Percentiles rank a stretch among this genome's conserved stretches.
Evolutionary conservation across 2,113 vertebrate species (phyloP).

Genomic region (Carassius auratus): DNA sequence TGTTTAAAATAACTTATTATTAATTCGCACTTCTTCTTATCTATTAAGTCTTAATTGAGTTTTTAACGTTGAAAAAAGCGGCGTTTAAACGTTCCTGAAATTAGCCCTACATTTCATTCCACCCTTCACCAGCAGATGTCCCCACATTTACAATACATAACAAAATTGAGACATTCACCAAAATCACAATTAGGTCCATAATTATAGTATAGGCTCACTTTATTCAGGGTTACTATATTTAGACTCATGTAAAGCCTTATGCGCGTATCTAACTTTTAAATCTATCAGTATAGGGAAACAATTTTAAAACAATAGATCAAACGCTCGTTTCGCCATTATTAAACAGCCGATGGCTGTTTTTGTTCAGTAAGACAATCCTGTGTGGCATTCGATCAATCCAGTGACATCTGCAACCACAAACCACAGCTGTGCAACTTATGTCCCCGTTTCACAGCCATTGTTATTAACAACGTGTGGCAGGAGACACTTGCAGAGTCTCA

Average conservation of each 20-base stretch:
- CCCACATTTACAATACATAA: not conserved
- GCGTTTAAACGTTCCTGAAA: not conserved
- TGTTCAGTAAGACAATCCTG: slow-evolving; percentile 29
- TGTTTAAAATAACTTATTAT: not conserved
- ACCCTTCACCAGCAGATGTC: slow-evolving; percentile 20
- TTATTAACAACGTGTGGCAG: slow-evolving; percentile 14
- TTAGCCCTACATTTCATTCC: not conserved
- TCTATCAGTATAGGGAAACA: too few species aligned
- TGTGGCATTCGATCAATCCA: slow-evolving; percentile 38
- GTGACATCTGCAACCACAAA: slow-evolving; percentile 43
- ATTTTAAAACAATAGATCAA: not conserved
- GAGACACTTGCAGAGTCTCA: not conserved
- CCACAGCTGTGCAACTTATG: slow-evolving; percentile 43
- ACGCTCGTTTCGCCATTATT: not conserved
- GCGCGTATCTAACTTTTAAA: not conserved
- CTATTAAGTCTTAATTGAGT: not conserved
- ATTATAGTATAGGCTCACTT: not conserved
- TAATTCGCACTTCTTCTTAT: not conserved
- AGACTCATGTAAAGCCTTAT: not conserved
- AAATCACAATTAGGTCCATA: not conserved
- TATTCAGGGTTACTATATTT: not conserved
- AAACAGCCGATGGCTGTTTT: slow-evolving; percentile 30
- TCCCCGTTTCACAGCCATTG: slow-evolving; percentile 1
- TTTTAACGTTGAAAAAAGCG: not conserved
- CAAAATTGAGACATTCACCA: not conserved